Conservation (phyloP, 1,140 invertebrate species). For the Harpegnathos saltator region DNA sequence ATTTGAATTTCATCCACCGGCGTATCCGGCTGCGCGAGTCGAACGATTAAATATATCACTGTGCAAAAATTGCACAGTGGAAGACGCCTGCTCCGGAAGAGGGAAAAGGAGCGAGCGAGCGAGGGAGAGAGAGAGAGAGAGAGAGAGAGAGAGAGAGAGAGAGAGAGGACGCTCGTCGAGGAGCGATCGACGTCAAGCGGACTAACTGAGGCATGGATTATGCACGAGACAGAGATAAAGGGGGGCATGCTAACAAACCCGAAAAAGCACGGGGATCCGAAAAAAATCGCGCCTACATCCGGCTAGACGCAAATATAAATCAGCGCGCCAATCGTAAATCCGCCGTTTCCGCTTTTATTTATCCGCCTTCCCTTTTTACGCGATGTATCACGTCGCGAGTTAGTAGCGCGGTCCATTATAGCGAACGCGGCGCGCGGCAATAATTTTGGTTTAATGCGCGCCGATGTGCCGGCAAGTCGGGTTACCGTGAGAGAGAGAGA, state of each 20-base stretch:
- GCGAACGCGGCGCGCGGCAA: not conserved
- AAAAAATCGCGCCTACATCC: constrained; percentile 2
- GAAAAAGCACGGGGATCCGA: not conserved
- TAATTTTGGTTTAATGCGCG: constrained; percentile 46
- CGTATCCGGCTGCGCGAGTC: not conserved
- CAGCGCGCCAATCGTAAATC: constrained; percentile 10
- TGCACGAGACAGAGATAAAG: not conserved
- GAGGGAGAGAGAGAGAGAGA: too few relatives aligned
- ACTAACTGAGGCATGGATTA: constrained; percentile 14
- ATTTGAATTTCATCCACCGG: constrained; percentile 1
- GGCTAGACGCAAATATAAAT: constrained; percentile 52
- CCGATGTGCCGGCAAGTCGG: not conserved
- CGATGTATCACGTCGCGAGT: constrained; percentile 19
- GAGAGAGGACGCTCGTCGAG: not conserved
- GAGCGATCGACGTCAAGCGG: not conserved
- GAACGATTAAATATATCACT: constrained; percentile 8
- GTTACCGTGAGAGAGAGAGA: too few relatives aligned
- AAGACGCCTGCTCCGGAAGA: not conserved
- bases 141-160: too few relatives aligned
- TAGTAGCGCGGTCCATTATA: constrained; percentile 15
- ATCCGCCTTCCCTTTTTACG: constrained; percentile 21
- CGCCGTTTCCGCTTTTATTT: constrained; percentile 19
- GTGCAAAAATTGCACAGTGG: not conserved
- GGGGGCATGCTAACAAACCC: constrained; percentile 21
- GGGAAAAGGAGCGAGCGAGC: too few relatives aligned